Percentiles rank a stretch among this genome's conserved stretches.
Conservation (phyloP, 1,140 invertebrate genomes). For the Neodiprion fabricii region DNA sequence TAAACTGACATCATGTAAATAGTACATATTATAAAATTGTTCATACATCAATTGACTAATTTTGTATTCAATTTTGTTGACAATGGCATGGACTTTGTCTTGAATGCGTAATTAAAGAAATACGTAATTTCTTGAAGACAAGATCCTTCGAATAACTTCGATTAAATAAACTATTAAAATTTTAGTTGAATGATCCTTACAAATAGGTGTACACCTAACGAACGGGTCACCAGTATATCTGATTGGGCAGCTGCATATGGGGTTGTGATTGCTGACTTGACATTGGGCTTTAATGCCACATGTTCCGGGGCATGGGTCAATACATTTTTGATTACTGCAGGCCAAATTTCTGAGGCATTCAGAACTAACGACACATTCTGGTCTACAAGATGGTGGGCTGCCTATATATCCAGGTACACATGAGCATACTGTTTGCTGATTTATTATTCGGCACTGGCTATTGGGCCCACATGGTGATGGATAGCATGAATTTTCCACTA, state of each 20-base stretch:
- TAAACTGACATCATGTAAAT: too few relatives aligned
- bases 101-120: too few relatives aligned
- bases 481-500: conserved; percentile 58
- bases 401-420: conserved; percentile 75
- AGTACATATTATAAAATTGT: too few relatives aligned
- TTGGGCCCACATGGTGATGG: conserved; percentile 74
- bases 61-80: too few relatives aligned
- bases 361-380: conserved; percentile 75
- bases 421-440: conserved; percentile 73
- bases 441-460: conserved; percentile 67
- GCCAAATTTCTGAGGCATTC: conserved; percentile 70
- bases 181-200: conserved; percentile 29
- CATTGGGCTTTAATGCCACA: conserved; percentile 73
- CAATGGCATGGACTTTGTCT: too few relatives aligned
- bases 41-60: too few relatives aligned
- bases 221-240: conserved; percentile 76
- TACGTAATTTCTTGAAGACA: too few relatives aligned
- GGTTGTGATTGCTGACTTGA: conserved; percentile 73
- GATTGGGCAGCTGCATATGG: conserved; percentile 72
- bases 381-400: conserved; percentile 74
- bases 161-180: too few relatives aligned
- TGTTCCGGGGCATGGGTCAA: conserved; percentile 69
- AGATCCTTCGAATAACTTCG: too few relatives aligned
- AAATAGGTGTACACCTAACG: conserved; percentile 62
- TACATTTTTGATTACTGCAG: conserved; percentile 71